phyloP scores from a whole-genome alignment of 2,797 vertebrate genomes.

The Macroramphosus scolopax region DNA sequence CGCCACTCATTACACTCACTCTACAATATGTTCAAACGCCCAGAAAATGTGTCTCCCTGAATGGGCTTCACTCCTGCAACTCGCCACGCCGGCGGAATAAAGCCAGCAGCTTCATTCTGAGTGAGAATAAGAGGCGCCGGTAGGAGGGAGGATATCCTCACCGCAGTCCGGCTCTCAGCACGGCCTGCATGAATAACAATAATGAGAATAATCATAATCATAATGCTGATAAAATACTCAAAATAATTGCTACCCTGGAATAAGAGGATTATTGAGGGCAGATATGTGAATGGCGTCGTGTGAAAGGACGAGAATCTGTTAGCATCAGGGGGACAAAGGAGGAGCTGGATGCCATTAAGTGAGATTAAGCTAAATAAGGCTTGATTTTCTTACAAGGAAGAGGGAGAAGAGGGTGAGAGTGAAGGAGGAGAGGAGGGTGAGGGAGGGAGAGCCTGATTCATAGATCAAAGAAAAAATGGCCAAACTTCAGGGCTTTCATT shows the following conservation, averaged over 20 bases:
- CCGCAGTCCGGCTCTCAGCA: conserved; percentile 77
- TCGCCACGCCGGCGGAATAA: conserved; percentile 64
- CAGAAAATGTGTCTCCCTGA: conserved; percentile 94
- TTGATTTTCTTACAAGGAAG: conserved; percentile 90
- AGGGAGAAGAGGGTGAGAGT: conserved; percentile 63
- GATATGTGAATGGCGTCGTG: conserved; percentile 88
- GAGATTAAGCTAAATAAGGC: conserved; percentile 98
- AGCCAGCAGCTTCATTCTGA: conserved; percentile 80
- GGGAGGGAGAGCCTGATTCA: conserved; percentile 81
- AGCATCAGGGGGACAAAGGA: conserved; percentile 90
- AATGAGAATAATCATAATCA: conserved; percentile 87
- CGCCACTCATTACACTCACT: conserved; percentile 71
- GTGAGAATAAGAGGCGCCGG: conserved; percentile 56
- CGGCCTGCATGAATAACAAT: conserved; percentile 82
- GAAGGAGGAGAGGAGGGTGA: conserved; percentile 47
- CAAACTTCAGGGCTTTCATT: conserved; percentile 87
- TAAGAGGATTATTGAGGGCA: conserved; percentile 87
- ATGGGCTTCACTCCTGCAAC: conserved; percentile 81
- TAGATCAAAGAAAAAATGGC: conserved; percentile 91
- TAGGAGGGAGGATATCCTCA: conserved; percentile 49
- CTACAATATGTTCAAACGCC: conserved; percentile 95
- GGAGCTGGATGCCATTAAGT: conserved; percentile 96
- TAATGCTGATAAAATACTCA: conserved; percentile 90
- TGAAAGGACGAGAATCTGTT: conserved; percentile 92
- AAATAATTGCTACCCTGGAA: conserved; percentile 90